Percentiles rank a stretch among this genome's conserved stretches.
These are phyloP conservation scores for Scartelaos histophorus DNA, from an alignment of 2,113 vertebrate species.

Conservation along the genomic window DNA sequence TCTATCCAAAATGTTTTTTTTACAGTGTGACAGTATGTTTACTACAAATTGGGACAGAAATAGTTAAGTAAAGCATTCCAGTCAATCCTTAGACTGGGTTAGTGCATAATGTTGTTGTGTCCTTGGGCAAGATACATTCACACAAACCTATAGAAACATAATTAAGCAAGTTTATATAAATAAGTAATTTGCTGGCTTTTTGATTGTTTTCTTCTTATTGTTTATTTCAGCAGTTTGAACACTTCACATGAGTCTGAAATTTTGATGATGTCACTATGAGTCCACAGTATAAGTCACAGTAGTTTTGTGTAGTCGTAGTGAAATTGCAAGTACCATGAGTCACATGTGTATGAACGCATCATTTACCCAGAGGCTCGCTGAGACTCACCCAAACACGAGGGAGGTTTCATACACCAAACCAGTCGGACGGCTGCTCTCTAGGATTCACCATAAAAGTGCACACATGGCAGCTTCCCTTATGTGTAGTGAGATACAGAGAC, in stretches of 20 bases:
- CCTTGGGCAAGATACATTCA: too few species aligned
- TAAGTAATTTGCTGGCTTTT: too few species aligned
- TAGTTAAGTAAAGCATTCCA: too few species aligned
- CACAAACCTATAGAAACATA: too few species aligned
- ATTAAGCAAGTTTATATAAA: neutral
- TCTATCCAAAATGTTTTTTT: neutral
- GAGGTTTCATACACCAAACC: constrained; percentile 10
- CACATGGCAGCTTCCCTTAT: neutral
- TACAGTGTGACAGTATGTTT: too few species aligned
- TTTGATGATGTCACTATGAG: neutral
- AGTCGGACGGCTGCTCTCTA: constrained; percentile 1
- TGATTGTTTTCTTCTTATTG: neutral
- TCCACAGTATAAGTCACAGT: neutral
- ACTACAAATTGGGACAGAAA: too few species aligned
- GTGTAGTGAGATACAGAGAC: neutral
- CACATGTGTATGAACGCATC: neutral
- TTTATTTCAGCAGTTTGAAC: neutral
- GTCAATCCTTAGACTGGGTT: too few species aligned
- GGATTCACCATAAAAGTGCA: neutral
- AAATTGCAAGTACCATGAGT: neutral
- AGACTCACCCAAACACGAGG: constrained; percentile 42
- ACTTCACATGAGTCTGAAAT: neutral
- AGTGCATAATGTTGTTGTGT: too few species aligned
- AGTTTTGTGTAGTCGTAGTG: neutral
- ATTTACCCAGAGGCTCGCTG: neutral